Percentiles rank a stretch among this genome's conserved stretches.
phyloP scores from a whole-genome alignment of 2,797 vertebrate species.

The Gastrophryne carolinensis region DNA sequence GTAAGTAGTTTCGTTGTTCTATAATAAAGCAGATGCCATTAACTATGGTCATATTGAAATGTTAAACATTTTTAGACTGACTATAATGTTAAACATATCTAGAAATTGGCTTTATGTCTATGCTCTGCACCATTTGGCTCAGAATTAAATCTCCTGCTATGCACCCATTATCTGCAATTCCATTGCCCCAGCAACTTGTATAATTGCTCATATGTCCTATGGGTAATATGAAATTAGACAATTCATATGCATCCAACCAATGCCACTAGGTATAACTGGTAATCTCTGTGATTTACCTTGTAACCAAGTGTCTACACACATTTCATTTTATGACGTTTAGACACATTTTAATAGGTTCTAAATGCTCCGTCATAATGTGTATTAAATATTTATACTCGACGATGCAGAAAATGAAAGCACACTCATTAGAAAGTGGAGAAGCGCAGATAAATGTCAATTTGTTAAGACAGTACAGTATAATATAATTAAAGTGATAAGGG shows the following conservation, averaged over 20 bases:
- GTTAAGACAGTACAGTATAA: neutral
- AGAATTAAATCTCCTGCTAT: conserved; percentile 15
- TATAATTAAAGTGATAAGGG: conserved; percentile 1
- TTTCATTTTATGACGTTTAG: conserved; percentile 4
- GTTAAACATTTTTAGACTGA: no score
- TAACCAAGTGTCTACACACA: neutral
- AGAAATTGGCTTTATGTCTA: no score
- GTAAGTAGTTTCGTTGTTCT: no score
- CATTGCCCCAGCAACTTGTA: conserved; percentile 17
- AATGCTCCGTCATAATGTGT: neutral
- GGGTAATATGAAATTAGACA: conserved; percentile 30
- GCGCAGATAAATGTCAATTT: conserved; percentile 6
- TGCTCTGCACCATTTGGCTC: neutral
- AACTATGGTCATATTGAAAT: no score
- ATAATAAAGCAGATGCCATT: no score
- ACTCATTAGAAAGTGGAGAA: neutral
- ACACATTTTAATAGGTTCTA: conserved; percentile 10
- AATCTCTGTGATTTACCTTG: conserved; percentile 10
- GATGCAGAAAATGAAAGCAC: conserved; percentile 2
- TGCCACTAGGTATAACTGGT: conserved; percentile 17
- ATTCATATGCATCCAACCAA: conserved; percentile 27
- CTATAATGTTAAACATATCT: no score
- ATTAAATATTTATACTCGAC: conserved; percentile 47
- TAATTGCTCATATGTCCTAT: conserved; percentile 41
- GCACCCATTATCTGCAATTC: conserved; percentile 1